Evolutionary conservation across 30 jellyfish, hydroid and myxozoan species (phyloP), one percentile per base, ranked within the genome.

Genomic region (Chrysaora quinquecirrha): DNA sequence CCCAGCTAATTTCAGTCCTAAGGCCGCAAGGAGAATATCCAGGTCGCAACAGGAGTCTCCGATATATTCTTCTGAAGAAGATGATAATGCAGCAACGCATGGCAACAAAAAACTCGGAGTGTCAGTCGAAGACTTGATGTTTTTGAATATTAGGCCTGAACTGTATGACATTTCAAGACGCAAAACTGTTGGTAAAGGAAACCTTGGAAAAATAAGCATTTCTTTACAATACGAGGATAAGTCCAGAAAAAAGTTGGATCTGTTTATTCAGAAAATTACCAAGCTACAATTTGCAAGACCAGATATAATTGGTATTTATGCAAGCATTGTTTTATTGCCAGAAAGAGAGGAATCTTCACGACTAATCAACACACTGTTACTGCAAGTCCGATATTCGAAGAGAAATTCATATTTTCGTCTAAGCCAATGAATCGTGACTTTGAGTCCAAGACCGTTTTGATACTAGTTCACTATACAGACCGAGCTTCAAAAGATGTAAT

Each of bases 361-460:
- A 73, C 96, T 10, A 82, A 81, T 77, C 86, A 43, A 27, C 80
- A 80, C 43, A 21, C 54, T 18, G 78, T 62, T 7, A 48, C 72
- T 18, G 18, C 78, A 1, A 25, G 32, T 18, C 70, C 86, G 2
- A 70, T 34, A 4, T 66, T 90, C 25, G 90, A 85, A 1, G 97
- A 90, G 73, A 65, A 49, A n/a, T 93, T 93, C 84, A 69, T 87
- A 14, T 93, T 93, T 47, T 18, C 82, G 19, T 93, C 98, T 32
- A 38, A 78, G 70, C 98, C 98, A 1, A 88, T 86, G 89, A 86
- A 93, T 60, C 95, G 98, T 11, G 98, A 93, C 63, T 93, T 93
- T 35, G 98, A 93, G 64, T 72, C 98, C 24, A 69, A 94, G 56
- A 86, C 97, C 4, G 82, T 73, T 25, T 70, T 69, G 14, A 35